A percentile compares a stretch with the other conserved stretches of the same genome.
Conservation (phyloP, 2,888 invertebrate species). For the Athripsodes cinereus region DNA sequence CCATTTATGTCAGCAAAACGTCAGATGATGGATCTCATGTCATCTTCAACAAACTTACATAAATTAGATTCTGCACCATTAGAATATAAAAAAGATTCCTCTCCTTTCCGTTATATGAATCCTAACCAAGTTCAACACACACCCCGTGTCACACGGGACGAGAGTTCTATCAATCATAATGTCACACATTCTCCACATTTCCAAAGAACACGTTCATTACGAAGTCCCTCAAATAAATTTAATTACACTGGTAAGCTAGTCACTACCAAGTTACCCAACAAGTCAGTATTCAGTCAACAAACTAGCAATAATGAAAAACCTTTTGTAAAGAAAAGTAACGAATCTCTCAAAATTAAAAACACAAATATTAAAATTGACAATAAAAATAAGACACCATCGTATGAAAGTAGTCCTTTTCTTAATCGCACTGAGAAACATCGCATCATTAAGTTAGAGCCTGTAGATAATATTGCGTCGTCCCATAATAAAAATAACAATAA, state of each 20-base stretch:
- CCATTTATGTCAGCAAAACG: slow-evolving; percentile 75
- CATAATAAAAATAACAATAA: slow-evolving; percentile 22
- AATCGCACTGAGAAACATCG: slow-evolving; percentile 23
- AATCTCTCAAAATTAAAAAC: slow-evolving; percentile 17
- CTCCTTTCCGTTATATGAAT: slow-evolving; percentile 29
- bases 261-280: slow-evolving; percentile 34
- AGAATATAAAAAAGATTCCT: slow-evolving; percentile 34
- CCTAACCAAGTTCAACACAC: slow-evolving; percentile 36
- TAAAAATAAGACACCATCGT: slow-evolving; percentile 9
- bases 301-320: slow-evolving; percentile 31
- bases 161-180: slow-evolving; percentile 44
- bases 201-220: slow-evolving; percentile 49
- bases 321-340: slow-evolving; percentile 32
- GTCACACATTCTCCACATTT: slow-evolving; percentile 48
- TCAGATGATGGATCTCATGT: slow-evolving; percentile 75
- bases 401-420: slow-evolving; percentile 11
- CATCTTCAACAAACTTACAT: slow-evolving; percentile 54
- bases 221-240: slow-evolving; percentile 42
- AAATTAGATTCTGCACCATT: slow-evolving; percentile 41
- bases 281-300: not conserved
- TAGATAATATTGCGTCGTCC: slow-evolving; percentile 22
- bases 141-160: slow-evolving; percentile 42
- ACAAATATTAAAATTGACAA: slow-evolving; percentile 12
- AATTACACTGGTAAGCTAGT: slow-evolving; percentile 29
- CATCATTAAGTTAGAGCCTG: slow-evolving; percentile 23